Evolutionary conservation across 2,797 vertebrate genomes (phyloP).

Genomic region (Crocodylus rhombifer): DNA sequence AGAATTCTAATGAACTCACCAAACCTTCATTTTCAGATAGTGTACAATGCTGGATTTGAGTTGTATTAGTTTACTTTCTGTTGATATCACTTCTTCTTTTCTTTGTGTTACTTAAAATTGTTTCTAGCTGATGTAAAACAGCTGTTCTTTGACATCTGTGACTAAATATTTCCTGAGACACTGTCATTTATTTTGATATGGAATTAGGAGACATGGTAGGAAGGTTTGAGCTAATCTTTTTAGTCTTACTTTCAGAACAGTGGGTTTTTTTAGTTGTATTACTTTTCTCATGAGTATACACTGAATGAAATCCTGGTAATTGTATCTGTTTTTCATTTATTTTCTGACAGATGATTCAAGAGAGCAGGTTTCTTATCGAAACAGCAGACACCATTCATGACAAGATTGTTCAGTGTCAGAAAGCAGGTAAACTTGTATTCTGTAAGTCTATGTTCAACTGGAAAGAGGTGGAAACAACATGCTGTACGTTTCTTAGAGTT

Average conservation of each 20-base stretch:
- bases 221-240: neutral
- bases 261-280: neutral
- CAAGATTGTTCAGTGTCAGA: slow-evolving; percentile 94
- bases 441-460: neutral
- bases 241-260: neutral
- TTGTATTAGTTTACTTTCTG: slow-evolving; percentile 2
- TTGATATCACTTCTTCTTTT: neutral
- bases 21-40: neutral
- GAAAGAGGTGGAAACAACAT: neutral
- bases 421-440: slow-evolving; percentile 86
- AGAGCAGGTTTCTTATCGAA: slow-evolving; percentile 93
- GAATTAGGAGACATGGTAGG: neutral
- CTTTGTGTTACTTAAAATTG: neutral
- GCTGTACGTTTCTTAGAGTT: neutral
- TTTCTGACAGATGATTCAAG: slow-evolving; percentile 92
- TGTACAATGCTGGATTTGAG: neutral
- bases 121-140: neutral
- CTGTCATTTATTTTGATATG: neutral
- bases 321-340: slow-evolving; percentile 31
- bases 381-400: slow-evolving; percentile 90
- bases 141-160: neutral
- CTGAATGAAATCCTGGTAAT: slow-evolving; percentile 18
- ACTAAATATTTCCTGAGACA: slow-evolving; percentile 1
- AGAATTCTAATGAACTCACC: neutral
- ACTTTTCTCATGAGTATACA: neutral